Conservation (phyloP, 2,797 vertebrate genomes). For the Chromobotia macracanthus region DNA sequence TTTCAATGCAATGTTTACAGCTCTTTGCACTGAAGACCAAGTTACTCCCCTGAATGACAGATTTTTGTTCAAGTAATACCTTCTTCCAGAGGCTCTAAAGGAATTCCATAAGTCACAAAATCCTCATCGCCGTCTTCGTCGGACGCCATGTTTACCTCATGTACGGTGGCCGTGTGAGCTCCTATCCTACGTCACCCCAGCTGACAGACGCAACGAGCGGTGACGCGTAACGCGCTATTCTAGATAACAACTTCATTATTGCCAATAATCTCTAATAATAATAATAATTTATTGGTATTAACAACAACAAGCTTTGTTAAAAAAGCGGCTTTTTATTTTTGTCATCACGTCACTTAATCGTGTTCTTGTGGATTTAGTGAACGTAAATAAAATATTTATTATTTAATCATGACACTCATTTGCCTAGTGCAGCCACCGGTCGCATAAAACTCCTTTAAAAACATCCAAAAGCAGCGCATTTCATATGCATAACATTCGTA, state of each 20-base stretch:
- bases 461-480: conserved; percentile 47
- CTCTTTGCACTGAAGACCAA: background rate
- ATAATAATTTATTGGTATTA: no score
- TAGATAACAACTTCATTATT: background rate
- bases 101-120: conserved; percentile 82
- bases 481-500: conserved; percentile 33
- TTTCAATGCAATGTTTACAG: background rate
- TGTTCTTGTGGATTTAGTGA: conserved; percentile 21
- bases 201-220: background rate
- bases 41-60: background rate
- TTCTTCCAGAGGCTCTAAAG: conserved; percentile 87
- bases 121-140: conserved; percentile 81
- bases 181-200: conserved; percentile 8
- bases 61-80: conserved; percentile 69
- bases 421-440: conserved; percentile 40
- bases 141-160: conserved; percentile 77
- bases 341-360: conserved; percentile 11
- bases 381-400: conserved; percentile 36
- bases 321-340: conserved; percentile 33
- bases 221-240: background rate
- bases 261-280: no score
- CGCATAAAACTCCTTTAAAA: conserved; percentile 49
- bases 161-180: conserved; percentile 57
- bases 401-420: conserved; percentile 7
- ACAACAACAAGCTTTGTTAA: background rate